These are phyloP conservation scores for Eupleurogrammus muticus DNA, from an alignment of 2,797 vertebrate species.

Conservation along the genomic window DNA sequence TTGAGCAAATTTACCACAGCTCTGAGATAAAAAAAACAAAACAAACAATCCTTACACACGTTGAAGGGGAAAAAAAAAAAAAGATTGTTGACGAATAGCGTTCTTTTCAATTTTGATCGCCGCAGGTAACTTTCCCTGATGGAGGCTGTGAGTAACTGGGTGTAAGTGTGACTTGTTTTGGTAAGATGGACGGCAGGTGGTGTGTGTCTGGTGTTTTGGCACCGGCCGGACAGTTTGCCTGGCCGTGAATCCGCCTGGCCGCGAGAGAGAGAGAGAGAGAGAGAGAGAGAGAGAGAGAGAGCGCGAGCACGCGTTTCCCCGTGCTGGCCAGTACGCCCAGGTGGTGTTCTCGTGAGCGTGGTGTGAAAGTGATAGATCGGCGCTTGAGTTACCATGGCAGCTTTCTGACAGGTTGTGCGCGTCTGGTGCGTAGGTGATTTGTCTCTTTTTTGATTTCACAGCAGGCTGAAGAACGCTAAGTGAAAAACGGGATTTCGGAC, in stretches of 20 bases:
- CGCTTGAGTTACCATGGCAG: conserved; percentile 48
- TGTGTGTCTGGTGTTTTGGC: conserved; percentile 66
- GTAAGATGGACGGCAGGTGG: conserved; percentile 70
- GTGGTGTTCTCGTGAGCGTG: conserved; percentile 69
- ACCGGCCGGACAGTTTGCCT: conserved; percentile 42
- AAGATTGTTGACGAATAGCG: conserved; percentile 6
- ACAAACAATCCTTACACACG: neutral
- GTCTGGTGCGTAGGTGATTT: conserved; percentile 76
- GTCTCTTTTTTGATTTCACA: conserved; percentile 35
- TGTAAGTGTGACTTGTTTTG: conserved; percentile 47
- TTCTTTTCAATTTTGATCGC: neutral
- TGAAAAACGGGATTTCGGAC: conserved; percentile 47
- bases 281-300: conserved; percentile 2
- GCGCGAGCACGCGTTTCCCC: neutral
- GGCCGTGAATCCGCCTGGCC: conserved; percentile 60
- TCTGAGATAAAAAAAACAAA: neutral
- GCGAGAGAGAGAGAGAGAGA: conserved; percentile 37
- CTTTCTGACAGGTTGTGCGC: conserved; percentile 63
- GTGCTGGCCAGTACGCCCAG: conserved; percentile 59
- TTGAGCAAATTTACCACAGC: neutral
- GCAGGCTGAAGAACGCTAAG: conserved; percentile 4
- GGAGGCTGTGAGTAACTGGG: conserved; percentile 22
- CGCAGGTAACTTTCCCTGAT: conserved; percentile 38
- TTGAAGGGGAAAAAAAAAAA: neutral
- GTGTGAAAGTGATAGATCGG: conserved; percentile 67